Conservation (phyloP, 53 echinoderm and acorn worm species). For the Patiria pectinifera region DNA sequence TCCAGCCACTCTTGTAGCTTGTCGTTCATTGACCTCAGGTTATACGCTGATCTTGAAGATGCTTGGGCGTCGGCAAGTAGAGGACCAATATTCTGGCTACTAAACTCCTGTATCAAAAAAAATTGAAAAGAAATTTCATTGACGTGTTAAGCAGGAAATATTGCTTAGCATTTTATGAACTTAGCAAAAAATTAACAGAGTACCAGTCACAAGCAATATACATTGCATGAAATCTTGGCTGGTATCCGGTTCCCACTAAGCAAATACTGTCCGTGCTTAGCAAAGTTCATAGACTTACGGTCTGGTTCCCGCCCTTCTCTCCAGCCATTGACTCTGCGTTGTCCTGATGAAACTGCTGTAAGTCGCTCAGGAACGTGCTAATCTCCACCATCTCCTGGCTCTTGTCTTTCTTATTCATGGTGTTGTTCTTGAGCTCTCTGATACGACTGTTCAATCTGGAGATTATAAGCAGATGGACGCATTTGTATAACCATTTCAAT, state of each 20-base stretch:
- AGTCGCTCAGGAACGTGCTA: conserved; percentile 44
- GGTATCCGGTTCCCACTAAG: too few species aligned
- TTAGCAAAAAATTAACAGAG: not conserved
- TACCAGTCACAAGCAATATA: not conserved
- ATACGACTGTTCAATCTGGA: conserved; percentile 54
- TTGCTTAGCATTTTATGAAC: not conserved
- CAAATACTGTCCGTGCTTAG: too few species aligned
- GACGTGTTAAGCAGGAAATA: not conserved
- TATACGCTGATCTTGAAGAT: conserved; percentile 27
- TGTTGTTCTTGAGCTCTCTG: conserved; percentile 32
- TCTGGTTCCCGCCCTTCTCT: conserved; percentile 10
- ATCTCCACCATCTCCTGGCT: conserved; percentile 31
- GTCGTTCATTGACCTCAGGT: conserved; percentile 45
- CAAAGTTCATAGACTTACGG: not conserved
- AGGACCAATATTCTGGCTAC: conserved; percentile 27
- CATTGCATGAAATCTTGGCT: not conserved
- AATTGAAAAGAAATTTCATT: not conserved
- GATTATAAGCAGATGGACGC: not conserved
- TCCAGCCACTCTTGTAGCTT: conserved; percentile 56
- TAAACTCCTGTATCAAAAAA: conserved; percentile 31
- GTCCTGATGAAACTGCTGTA: conserved; percentile 60
- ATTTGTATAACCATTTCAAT: not conserved
- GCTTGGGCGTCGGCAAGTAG: conserved; percentile 22
- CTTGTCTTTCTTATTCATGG: conserved; percentile 25
- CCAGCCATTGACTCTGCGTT: not conserved